A percentile compares a stretch with the other conserved stretches of the same genome.
Evolutionary conservation across 2,113 vertebrate species (phyloP).

Genomic region (Ammodytes marinus): DNA sequence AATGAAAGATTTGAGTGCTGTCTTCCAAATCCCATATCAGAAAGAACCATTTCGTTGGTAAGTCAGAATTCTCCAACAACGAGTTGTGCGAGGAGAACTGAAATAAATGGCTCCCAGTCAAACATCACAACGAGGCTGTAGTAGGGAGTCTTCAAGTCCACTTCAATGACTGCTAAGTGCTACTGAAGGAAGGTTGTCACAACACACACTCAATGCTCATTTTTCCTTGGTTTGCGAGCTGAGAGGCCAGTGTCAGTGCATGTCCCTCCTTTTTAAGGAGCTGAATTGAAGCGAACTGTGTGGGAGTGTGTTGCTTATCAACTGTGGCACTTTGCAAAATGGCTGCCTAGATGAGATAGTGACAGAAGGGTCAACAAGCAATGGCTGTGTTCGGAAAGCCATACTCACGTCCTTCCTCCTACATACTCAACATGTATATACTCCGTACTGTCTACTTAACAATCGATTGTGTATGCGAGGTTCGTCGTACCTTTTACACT

Average conservation of each 20-base stretch:
- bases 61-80: too few relatives aligned
- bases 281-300: slow-evolving; percentile 18
- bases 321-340: slow-evolving; percentile 51
- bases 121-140: slow-evolving; percentile 26
- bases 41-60: too few relatives aligned
- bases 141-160: slow-evolving; percentile 19
- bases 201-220: neutral
- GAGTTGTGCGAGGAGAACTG: neutral
- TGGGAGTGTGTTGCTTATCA: slow-evolving; percentile 49
- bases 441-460: too few relatives aligned
- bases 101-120: slow-evolving; percentile 25
- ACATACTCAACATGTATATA: too few relatives aligned
- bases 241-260: slow-evolving; percentile 25
- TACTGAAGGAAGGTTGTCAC: slow-evolving; percentile 18
- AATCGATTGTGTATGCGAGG: too few relatives aligned
- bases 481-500: too few relatives aligned
- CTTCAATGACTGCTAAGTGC: slow-evolving; percentile 32
- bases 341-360: slow-evolving; percentile 54
- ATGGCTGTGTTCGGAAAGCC: slow-evolving; percentile 12
- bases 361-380: slow-evolving; percentile 55
- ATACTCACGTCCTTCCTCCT: too few relatives aligned
- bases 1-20: too few relatives aligned
- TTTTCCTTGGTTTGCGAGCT: slow-evolving; percentile 21
- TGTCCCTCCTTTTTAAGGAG: slow-evolving; percentile 21
- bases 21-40: too few relatives aligned